Evolutionary conservation across 1,140 invertebrate species (phyloP), one percentile per base, ranked within the genome.

Genomic region (Frieseomelitta varia): DNA sequence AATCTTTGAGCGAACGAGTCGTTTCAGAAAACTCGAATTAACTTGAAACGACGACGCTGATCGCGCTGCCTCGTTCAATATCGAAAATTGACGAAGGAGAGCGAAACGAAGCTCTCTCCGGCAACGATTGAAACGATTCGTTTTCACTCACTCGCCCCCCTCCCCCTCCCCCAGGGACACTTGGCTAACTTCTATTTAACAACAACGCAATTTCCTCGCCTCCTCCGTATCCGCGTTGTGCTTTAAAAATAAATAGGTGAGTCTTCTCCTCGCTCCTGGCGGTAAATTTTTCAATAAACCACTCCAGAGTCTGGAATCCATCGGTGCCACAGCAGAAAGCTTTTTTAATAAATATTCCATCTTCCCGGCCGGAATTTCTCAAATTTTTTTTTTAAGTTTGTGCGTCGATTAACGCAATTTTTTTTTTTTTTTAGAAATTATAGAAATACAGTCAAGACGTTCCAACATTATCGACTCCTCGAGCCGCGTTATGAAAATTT

Each of bases 401-500:
- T 30, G 30, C 2, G 30, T 30, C 30, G 30, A 30, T 30, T 30
- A 30, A 30, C 30, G 30, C 30, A 30, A 30, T 30, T 30, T 2
- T 30, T 30, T 30, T 8, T 11, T 47, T 47, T 47, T 47, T 47
- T 47, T 39, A 39, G 8, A 47, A 47, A 47, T 47, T 47, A 10
- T n/a, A n/a, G n/a, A n/a, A n/a, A n/a, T n/a, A n/a, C n/a, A n/a
- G n/a, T n/a, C n/a, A n/a, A n/a, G n/a, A 56, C 39, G 39, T 4
- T 39, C 76, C 75, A 19, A 39, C 71, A 58, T 80, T 69, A 78
- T 4, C 61, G 78, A 53, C 77, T 85, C 73, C 65, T 51, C 78
- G 71, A 53, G 78, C 19, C 58, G 3, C 58, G 78, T 72, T 73
- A 81, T 15, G 61, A 53, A 81, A 87, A 89, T 89, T 89, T 89